phyloP scores from a whole-genome alignment of 2,113 vertebrate species.

The Myrmecophaga tridactyla region DNA sequence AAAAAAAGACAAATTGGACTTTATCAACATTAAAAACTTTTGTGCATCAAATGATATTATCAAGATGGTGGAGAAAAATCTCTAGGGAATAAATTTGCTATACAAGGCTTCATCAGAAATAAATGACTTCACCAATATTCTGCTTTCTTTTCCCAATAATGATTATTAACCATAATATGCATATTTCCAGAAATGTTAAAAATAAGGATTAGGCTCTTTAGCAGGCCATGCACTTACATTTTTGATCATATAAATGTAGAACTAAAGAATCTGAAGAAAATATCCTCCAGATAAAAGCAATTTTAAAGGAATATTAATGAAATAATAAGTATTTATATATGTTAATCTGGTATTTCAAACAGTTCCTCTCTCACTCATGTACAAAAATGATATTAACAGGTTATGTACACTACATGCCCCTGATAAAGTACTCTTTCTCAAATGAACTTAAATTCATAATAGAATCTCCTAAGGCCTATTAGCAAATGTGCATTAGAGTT shows the following conservation, averaged over 20 bases:
- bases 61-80: too few relatives aligned
- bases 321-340: background rate
- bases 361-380: background rate
- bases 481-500: conserved; percentile 5
- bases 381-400: background rate
- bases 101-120: background rate
- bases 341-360: background rate
- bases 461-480: background rate
- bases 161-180: background rate
- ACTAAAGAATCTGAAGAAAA: background rate
- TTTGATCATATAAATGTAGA: conserved; percentile 38
- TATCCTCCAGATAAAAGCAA: background rate
- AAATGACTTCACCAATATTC: conserved; percentile 24
- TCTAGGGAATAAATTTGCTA: background rate
- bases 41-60: too few relatives aligned
- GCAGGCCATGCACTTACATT: background rate
- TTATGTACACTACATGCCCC: background rate
- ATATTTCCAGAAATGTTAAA: conserved; percentile 8
- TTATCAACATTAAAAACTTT: too few relatives aligned
- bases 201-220: background rate
- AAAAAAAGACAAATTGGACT: too few relatives aligned
- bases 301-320: conserved; percentile 11
- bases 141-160: conserved; percentile 27
- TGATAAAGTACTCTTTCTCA: conserved; percentile 19
- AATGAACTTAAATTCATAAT: conserved; percentile 20